Percentiles rank a stretch among this genome's conserved stretches.
These are phyloP conservation scores for Rotaria socialis DNA, from an alignment of 2,888 invertebrate species.

Conservation along the genomic window DNA sequence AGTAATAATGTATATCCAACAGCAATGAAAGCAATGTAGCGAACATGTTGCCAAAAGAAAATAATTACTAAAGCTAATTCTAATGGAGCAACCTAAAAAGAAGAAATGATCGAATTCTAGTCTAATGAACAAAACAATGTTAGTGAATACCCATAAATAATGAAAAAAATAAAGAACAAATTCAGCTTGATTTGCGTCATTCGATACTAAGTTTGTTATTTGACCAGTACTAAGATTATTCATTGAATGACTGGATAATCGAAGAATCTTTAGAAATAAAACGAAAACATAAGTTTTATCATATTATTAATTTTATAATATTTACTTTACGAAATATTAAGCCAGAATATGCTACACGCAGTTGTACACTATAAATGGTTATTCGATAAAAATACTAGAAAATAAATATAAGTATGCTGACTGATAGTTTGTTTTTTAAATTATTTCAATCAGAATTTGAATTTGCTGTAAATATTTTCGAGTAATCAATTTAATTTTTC, in stretches of 20 bases:
- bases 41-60: not conserved
- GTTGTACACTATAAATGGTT: not conserved
- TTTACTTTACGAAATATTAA: constrained; percentile 6
- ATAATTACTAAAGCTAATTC: too few relatives aligned
- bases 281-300: too few relatives aligned
- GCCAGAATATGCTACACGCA: not conserved
- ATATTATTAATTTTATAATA: not conserved
- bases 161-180: not conserved
- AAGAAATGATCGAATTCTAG: not conserved
- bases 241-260: constrained; percentile 4
- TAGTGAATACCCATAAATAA: not conserved
- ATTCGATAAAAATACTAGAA: not conserved
- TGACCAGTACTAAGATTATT: not conserved
- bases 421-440: too few relatives aligned
- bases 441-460: too few relatives aligned
- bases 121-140: not conserved
- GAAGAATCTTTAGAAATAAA: not conserved
- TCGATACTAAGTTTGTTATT: not conserved
- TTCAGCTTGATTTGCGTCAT: not conserved
- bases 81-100: too few relatives aligned
- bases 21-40: constrained; percentile 7
- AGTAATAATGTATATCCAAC: not conserved
- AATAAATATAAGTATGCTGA: too few relatives aligned
- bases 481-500: too few relatives aligned
- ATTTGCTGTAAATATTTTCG: too few relatives aligned